These are phyloP conservation scores for Falco peregrinus DNA, from an alignment of 2,797 vertebrate genomes.

Conservation along the genomic window DNA sequence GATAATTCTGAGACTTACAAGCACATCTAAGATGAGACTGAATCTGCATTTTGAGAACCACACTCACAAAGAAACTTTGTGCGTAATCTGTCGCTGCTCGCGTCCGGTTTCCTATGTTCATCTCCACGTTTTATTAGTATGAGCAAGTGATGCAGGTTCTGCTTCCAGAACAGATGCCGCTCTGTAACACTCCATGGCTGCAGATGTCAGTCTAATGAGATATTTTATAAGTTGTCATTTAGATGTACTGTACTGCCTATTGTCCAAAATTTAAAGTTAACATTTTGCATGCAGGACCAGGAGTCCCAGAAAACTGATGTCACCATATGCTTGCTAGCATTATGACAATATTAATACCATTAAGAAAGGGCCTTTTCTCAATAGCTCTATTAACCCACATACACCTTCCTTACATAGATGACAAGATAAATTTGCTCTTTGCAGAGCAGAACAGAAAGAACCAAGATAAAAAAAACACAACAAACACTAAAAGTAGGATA, in stretches of 20 bases:
- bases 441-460: background rate
- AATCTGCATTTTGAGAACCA: background rate
- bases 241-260: background rate
- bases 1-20: background rate
- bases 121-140: background rate
- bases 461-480: background rate
- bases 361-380: background rate
- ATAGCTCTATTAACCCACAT: background rate
- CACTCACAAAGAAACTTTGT: background rate
- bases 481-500: background rate
- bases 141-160: background rate
- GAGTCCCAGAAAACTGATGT: background rate
- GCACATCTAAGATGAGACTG: background rate
- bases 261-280: background rate
- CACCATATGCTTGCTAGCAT: background rate
- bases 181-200: background rate
- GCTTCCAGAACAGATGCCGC: background rate
- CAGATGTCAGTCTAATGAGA: background rate
- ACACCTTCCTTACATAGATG: background rate
- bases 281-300: background rate
- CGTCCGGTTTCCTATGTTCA: background rate
- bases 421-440: background rate
- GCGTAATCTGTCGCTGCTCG: background rate
- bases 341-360: background rate
- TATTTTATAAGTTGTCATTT: background rate